Percentiles rank a stretch among this genome's conserved stretches.
These are phyloP conservation scores for Aselliscus stoliczkanus DNA, from an alignment of 2,797 vertebrate genomes.

Conservation along the genomic window DNA sequence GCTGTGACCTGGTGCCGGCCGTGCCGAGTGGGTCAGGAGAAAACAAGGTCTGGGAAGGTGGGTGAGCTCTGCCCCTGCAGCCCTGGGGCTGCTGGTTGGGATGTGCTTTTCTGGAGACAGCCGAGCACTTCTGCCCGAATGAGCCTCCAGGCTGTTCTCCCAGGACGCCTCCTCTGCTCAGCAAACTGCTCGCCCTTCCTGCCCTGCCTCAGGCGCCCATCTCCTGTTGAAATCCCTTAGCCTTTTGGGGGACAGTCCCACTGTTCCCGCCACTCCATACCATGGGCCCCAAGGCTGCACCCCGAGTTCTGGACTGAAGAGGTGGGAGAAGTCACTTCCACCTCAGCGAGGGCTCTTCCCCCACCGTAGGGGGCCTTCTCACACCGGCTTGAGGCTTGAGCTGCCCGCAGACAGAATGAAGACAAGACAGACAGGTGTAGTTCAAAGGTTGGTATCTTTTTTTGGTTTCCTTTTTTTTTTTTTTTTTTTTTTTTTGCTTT, in stretches of 20 bases:
- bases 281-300: rapidly evolving
- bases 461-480: conserved; percentile 42
- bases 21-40: not conserved
- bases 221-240: too few species aligned
- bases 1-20: not conserved
- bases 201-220: rapidly evolving
- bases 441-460: conserved; percentile 23
- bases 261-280: not conserved
- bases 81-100: not conserved
- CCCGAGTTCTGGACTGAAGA: rapidly evolving
- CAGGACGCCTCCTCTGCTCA: not conserved
- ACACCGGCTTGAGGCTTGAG: not conserved
- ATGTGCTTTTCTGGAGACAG: not conserved
- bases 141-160: not conserved
- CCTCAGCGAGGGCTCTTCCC: rapidly evolving
- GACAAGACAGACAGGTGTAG: not conserved
- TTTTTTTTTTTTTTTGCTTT: conserved; percentile 61
- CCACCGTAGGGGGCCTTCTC: too few species aligned
- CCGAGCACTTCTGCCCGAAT: too few species aligned
- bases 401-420: rapidly evolving
- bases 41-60: not conserved
- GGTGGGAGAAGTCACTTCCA: not conserved
- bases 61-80: not conserved
- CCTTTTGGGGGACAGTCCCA: too few species aligned
- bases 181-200: too few species aligned